A percentile compares a stretch with the other conserved stretches of the same genome.
Evolutionary conservation across 2,888 invertebrate genomes (phyloP).

Genomic region (Cataglyphis cursor): DNA sequence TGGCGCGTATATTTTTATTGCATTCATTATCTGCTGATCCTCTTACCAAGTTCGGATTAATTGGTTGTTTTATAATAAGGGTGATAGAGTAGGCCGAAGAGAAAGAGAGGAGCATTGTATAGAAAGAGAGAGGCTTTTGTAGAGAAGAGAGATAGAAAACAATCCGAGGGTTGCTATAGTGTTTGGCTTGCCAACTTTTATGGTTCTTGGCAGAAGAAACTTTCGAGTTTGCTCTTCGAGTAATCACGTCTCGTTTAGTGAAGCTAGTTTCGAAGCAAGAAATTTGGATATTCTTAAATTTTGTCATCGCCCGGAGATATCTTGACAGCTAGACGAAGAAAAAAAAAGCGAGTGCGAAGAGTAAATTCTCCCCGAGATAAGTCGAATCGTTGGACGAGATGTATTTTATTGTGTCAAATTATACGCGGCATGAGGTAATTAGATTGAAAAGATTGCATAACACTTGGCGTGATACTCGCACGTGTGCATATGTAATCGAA

Average conservation of each 20-base stretch:
- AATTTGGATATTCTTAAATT: conserved; percentile 63
- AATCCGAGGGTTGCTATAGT: conserved; percentile 72
- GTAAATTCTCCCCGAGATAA: neutral
- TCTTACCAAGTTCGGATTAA: conserved; percentile 82
- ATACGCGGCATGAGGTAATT: conserved; percentile 51
- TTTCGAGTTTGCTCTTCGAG: conserved; percentile 73
- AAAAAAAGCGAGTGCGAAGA: neutral
- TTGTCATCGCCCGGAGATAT: neutral
- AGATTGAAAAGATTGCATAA: conserved; percentile 50
- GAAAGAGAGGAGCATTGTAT: neutral
- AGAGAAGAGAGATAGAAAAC: conserved; percentile 43
- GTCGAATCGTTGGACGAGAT: conserved; percentile 2
- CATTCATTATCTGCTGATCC: conserved; percentile 83
- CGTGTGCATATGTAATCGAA: conserved; percentile 33
- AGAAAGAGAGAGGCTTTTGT: conserved; percentile 6
- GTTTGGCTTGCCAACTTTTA: conserved; percentile 83
- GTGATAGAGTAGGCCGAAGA: conserved; percentile 27
- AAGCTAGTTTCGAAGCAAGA: conserved; percentile 44
- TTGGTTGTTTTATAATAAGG: conserved; percentile 79
- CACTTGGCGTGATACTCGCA: conserved; percentile 53
- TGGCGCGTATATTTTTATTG: conserved; percentile 81
- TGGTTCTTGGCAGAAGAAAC: conserved; percentile 71
- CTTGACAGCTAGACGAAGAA: neutral
- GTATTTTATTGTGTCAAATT: conserved; percentile 40
- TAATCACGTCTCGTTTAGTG: conserved; percentile 71